Conservation (phyloP, 2,888 invertebrate genomes). For the Selenia dentaria region DNA sequence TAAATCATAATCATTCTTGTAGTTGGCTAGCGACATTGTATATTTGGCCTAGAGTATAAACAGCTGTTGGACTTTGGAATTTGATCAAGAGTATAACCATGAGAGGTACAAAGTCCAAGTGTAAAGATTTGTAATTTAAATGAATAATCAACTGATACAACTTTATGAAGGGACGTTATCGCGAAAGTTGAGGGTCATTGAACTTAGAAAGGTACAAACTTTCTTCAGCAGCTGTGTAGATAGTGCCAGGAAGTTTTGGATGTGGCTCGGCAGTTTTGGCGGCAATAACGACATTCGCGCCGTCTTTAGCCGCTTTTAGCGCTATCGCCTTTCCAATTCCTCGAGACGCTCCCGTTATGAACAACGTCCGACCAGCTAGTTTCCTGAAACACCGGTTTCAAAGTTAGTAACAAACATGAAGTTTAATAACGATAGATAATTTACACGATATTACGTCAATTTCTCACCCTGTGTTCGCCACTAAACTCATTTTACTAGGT, state of each 20-base stretch:
- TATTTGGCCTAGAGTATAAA: conserved; percentile 4
- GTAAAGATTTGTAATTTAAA: too few relatives aligned
- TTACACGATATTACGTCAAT: neutral
- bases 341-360: conserved; percentile 97
- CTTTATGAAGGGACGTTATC: neutral
- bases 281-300: conserved; percentile 95
- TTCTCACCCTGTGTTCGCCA: conserved; percentile 78
- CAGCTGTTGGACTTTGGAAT: conserved; percentile 25
- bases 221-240: conserved; percentile 95
- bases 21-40: neutral
- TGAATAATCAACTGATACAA: neutral
- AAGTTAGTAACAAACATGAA: conserved; percentile 24
- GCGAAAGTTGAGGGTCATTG: conserved; percentile 24
- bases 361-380: conserved; percentile 94
- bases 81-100: conserved; percentile 30
- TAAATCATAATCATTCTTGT: too few relatives aligned
- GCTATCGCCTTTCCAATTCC: conserved; percentile 99
- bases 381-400: conserved; percentile 59
- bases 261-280: conserved; percentile 96
- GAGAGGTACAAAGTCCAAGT: conserved; percentile 62
- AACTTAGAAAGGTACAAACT: conserved; percentile 77
- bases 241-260: conserved; percentile 96
- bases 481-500: conserved; percentile 70
- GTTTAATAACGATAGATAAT: neutral
- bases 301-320: conserved; percentile 95